Evolutionary conservation across 2,888 invertebrate genomes (phyloP).

Genomic region (Cremastinae sp.): DNA sequence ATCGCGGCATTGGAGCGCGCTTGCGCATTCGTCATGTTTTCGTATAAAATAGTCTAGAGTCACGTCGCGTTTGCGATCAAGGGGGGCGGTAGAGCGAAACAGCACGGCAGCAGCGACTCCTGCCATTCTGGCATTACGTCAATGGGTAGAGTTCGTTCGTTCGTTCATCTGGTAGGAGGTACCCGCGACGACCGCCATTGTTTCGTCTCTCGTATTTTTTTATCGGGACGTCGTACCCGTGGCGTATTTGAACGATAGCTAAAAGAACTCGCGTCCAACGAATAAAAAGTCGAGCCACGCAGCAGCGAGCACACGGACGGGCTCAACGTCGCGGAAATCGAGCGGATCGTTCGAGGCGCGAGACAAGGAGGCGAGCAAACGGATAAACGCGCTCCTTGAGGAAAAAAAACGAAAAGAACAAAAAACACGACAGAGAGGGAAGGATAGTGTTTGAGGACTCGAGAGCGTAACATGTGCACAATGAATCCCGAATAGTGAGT

Average conservation of each 20-base stretch:
- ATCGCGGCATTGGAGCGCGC: constrained; percentile 6
- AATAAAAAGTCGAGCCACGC: neutral
- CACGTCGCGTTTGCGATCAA: constrained; percentile 5
- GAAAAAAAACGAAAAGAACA: too few relatives aligned
- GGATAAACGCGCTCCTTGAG: constrained; percentile 42
- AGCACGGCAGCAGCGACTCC: constrained; percentile 64
- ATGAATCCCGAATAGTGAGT: constrained; percentile 82
- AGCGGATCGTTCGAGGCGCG: constrained; percentile 60
- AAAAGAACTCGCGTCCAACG: constrained; percentile 25
- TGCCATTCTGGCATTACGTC: constrained; percentile 78
- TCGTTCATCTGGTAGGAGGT: constrained; percentile 76
- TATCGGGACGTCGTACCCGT: constrained; percentile 56
- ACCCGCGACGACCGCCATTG: constrained; percentile 75
- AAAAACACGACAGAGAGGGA: constrained; percentile 42
- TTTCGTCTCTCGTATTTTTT: constrained; percentile 70
- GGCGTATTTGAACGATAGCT: constrained; percentile 27
- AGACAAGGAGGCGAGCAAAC: constrained; percentile 54
- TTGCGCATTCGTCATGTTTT: constrained; percentile 22
- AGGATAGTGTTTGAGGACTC: constrained; percentile 56
- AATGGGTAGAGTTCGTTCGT: constrained; percentile 73
- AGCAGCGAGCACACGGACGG: neutral
- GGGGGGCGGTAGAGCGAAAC: constrained; percentile 21
- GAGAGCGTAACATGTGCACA: constrained; percentile 79
- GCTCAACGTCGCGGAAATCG: constrained; percentile 41
- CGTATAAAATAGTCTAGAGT: constrained; percentile 9